Base-by-base conservation (phyloP, 1,140 invertebrate genomes). In the Listronotus oregonensis region DNA sequence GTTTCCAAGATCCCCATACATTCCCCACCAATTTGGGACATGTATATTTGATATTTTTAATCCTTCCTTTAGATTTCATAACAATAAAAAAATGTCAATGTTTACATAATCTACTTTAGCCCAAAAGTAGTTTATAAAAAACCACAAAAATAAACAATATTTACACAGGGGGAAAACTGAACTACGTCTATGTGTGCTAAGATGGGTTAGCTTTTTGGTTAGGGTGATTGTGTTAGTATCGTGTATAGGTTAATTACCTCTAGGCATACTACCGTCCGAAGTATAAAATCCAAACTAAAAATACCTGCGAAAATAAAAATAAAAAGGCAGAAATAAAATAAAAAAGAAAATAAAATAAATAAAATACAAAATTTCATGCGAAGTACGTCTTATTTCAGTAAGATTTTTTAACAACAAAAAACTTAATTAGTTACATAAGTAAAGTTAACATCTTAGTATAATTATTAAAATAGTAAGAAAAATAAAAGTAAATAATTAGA, bases 151-250 rank as follows among this genome's bases (percentile, higher is more conserved):
- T 18, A 46, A 64, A 60, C 54, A 51, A 57, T 71, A 70, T 72
- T 37, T 70, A 70, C 65, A 70, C 60, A 70, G 32, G 64, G 68
- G 63, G 55, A 64, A 64, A 51, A 70, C 54, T 69, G 62, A 63
- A 70, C 71, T 72, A 72, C 71, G 54, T 61, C 71, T 70, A 72
- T 68, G 52, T 66, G 50, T 70, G 52, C 54, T 58, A 51, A 49
- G 14, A 14, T 15, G 44, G 47, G 62, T 67, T 67, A 69, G 64
- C 64, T 43, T 27, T 56, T 64, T 56, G 65, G 69, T 62, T 65
- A 47, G 55, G 58, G 49, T 66, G 49, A 62, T 6, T 46, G 40
- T 67, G 67, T 69, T 71, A 67, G 65, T 69, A 52, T 63, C 40
- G 12, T 61, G 66, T 67, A 52, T 57, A 27, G 17, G 50, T 66